A percentile compares a stretch with the other conserved stretches of the same genome.
These are phyloP conservation scores for Montipora capricornis DNA, from an alignment of 64 coral and sea anemone species.

Conservation along the genomic window DNA sequence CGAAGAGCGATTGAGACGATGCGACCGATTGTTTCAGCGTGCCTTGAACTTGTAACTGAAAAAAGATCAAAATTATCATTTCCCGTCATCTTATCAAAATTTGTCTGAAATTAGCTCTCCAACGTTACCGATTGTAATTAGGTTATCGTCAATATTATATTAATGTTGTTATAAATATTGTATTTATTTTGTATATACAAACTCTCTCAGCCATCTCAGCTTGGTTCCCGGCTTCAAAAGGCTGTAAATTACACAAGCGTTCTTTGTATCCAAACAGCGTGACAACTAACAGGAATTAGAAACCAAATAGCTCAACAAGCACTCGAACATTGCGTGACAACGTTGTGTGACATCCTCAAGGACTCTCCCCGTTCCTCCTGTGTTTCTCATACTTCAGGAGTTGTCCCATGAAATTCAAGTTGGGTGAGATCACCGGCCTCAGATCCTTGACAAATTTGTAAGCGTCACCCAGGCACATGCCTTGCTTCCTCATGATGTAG, in stretches of 20 bases:
- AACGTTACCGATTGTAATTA: neutral
- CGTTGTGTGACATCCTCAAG: neutral
- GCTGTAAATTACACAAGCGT: neutral
- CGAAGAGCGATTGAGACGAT: neutral
- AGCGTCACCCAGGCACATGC: constrained; percentile 87
- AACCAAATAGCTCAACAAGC: neutral
- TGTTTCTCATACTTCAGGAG: constrained; percentile 99
- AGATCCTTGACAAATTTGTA: constrained; percentile 98
- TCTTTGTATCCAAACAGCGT: neutral
- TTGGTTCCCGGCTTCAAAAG: neutral
- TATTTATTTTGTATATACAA: constrained; percentile 32
- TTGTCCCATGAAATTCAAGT: constrained; percentile 99
- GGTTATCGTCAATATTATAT: constrained; percentile 14
- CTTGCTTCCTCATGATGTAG: constrained; percentile 93
- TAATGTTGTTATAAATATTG: neutral
- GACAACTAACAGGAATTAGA: neutral
- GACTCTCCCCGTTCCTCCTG: constrained; percentile 70
- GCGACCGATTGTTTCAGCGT: neutral
- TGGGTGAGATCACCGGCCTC: constrained; percentile 95
- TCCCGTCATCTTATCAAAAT: neutral
- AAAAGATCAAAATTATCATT: neutral
- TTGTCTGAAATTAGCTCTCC: neutral
- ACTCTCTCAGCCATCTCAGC: neutral
- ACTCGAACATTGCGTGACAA: neutral
- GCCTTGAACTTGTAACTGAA: neutral